Base-by-base conservation (phyloP, 2,113 vertebrate genomes). In the Crotophaga sulcirostris region DNA sequence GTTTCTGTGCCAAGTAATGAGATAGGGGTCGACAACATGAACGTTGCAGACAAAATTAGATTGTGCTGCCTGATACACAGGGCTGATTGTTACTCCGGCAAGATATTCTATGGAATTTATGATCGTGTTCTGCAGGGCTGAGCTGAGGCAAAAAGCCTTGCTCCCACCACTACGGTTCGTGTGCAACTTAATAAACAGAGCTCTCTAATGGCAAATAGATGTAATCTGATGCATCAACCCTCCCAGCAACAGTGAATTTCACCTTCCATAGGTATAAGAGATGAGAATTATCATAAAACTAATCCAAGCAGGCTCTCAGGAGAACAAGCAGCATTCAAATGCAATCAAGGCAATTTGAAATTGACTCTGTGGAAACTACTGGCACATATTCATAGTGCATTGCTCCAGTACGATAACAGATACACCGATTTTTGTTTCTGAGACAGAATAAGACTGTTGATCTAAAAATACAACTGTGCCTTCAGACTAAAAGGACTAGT, bases 281-380 rank as follows among this genome's bases (percentile, higher is more conserved):
- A 44, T 7, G 28, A 84, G 84, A 81, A 86, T 83, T 55, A 83
- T 23, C 59, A 79, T 33, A 47, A 88, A 87, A 70, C 58, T 4
- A 49, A 79, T 67, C 69, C 74, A 87, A 52, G 66, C 15, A 4
- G 74, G 49, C 73, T 96, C 91, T 88, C 81, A 47, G 52, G 89
- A 96, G 92, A 86, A 91, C 66, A 77, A 69, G 63, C 8, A 76
- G 58, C 3, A 87, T 93, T 96, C 84, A 82, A 94, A 95, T 85
- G 92, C 82, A 91, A 91, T 87, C 93, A 96, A 94, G 84, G 74
- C 84, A 75, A 79, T 11, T 67, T 2, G 45, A 77, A 89, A 56
- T 12, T 6, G 40, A 82, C 58, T 40, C 78, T 40, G 49, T 89
- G 59, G 51, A 91, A 51, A 70, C 29, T 84, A 54, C 56, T 51